Percentiles rank a stretch among this genome's conserved stretches.
phyloP scores from a whole-genome alignment of 2,113 vertebrate species.

The Chlorodrepanis virens region DNA sequence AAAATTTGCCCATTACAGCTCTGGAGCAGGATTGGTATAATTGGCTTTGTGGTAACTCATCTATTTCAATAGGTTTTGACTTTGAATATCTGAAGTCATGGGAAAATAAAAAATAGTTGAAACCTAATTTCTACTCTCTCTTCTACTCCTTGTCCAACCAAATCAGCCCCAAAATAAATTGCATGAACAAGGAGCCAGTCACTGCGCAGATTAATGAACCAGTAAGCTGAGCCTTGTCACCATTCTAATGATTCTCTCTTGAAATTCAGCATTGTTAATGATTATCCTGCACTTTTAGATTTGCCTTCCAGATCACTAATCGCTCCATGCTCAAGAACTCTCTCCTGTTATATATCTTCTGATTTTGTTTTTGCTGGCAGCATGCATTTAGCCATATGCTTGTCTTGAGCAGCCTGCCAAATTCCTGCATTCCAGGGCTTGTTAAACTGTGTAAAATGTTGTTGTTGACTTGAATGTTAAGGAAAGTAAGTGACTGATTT shows the following conservation, averaged over 20 bases:
- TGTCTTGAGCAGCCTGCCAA: slow-evolving; percentile 51
- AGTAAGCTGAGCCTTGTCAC: slow-evolving; percentile 15
- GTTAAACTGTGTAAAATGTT: slow-evolving; percentile 65
- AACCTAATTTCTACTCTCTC: slow-evolving; percentile 4
- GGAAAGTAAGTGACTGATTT: slow-evolving; percentile 61
- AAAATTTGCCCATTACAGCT: slow-evolving; percentile 8
- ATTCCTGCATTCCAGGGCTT: slow-evolving; percentile 57
- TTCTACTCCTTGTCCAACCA: neutral
- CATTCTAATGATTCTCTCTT: neutral
- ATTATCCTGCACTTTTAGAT: neutral
- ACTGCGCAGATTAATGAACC: neutral
- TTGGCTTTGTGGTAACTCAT: slow-evolving; percentile 20
- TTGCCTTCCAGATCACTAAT: slow-evolving; percentile 17
- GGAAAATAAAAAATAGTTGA: neutral
- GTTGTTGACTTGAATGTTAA: slow-evolving; percentile 65
- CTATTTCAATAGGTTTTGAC: slow-evolving; percentile 32
- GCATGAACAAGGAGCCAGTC: neutral
- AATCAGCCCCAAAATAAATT: slow-evolving; percentile 49
- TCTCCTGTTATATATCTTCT: slow-evolving; percentile 46
- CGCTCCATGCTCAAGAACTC: neutral
- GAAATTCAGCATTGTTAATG: slow-evolving; percentile 39
- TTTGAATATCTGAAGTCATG: neutral
- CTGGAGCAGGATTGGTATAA: slow-evolving; percentile 3
- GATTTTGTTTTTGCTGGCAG: slow-evolving; percentile 68
- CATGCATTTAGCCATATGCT: slow-evolving; percentile 66